These are phyloP conservation scores for Crenuchus spilurus DNA, from an alignment of 2,797 vertebrate species.

Conservation along the genomic window DNA sequence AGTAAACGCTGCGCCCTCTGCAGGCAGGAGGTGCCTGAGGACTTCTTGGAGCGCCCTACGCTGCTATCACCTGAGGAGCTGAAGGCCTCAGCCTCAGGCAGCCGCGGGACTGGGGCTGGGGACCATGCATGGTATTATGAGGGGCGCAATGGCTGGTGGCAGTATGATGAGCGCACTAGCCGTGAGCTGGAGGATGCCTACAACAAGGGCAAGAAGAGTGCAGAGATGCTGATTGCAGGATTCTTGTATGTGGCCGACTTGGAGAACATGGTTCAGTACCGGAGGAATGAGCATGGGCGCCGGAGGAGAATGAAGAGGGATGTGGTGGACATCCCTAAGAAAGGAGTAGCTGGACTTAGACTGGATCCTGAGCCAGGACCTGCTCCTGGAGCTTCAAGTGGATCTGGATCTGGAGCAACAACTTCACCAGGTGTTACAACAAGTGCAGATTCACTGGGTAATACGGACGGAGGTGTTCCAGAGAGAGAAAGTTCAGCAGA, in stretches of 20 bases:
- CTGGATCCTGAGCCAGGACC: conserved; percentile 72
- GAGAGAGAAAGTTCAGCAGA: conserved; percentile 86
- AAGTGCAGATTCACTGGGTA: conserved; percentile 18
- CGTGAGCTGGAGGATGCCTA: conserved; percentile 94
- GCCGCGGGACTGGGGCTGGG: conserved; percentile 70
- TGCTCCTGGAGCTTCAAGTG: not conserved
- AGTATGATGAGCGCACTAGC: conserved; percentile 95
- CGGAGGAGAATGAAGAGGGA: conserved; percentile 95
- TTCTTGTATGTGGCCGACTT: conserved; percentile 95
- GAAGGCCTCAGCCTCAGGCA: conserved; percentile 88
- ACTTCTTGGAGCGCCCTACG: conserved; percentile 93
- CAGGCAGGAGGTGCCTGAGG: conserved; percentile 93
- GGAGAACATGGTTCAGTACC: conserved; percentile 97
- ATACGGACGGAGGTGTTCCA: not conserved
- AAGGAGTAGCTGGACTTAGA: conserved; percentile 94
- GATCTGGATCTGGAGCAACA: conserved; percentile 5
- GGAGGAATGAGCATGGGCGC: conserved; percentile 92
- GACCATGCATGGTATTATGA: conserved; percentile 96
- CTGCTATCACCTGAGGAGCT: conserved; percentile 92
- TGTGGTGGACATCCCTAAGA: conserved; percentile 92
- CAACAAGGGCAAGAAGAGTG: conserved; percentile 90
- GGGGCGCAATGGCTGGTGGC: conserved; percentile 99
- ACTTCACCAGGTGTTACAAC: conserved; percentile 16
- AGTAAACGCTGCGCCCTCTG: conserved; percentile 95
- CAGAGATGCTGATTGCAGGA: conserved; percentile 96